Percentiles rank a stretch among this genome's conserved stretches.
Evolutionary conservation across 2,888 invertebrate genomes (phyloP).

Genomic region (Drosophila seclusa): DNA sequence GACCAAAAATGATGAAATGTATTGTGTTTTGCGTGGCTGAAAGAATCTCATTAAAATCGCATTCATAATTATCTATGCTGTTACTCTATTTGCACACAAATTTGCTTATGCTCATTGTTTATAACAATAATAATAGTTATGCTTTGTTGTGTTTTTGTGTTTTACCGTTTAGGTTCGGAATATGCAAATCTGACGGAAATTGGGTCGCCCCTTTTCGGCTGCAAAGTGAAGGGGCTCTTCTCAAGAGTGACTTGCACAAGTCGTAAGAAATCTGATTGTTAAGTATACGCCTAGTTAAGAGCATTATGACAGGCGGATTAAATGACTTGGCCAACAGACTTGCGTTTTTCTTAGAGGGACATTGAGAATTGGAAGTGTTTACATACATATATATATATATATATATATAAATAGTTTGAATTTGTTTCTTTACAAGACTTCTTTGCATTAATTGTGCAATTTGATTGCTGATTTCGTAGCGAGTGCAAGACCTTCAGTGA

Average conservation of each 20-base stretch:
- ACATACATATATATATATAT: neutral
- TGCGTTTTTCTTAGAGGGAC: neutral
- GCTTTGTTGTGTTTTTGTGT: conserved; percentile 7
- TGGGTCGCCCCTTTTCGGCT: conserved; percentile 53
- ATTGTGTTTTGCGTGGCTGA: neutral
- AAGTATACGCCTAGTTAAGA: conserved; percentile 15
- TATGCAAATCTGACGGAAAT: conserved; percentile 73
- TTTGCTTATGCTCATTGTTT: conserved; percentile 36
- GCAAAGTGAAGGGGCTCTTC: conserved; percentile 49
- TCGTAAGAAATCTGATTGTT: conserved; percentile 17
- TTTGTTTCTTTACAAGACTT: conserved; percentile 14
- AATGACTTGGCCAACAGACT: conserved; percentile 14
- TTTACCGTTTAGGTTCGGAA: conserved; percentile 53
- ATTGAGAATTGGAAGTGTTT: conserved; percentile 2
- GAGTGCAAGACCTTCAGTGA: conserved; percentile 64
- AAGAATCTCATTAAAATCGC: conserved; percentile 46
- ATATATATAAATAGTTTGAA: neutral
- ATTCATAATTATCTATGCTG: conserved; percentile 79
- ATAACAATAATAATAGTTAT: conserved; percentile 30
- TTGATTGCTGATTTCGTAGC: conserved; percentile 30
- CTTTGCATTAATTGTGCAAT: conserved; percentile 48
- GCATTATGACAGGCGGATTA: neutral
- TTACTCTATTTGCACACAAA: conserved; percentile 17
- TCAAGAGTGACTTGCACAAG: conserved; percentile 33
- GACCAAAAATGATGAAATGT: conserved; percentile 31